Evolutionary conservation across 2,113 vertebrate species (phyloP).

Genomic region (Halichoerus grypus): DNA sequence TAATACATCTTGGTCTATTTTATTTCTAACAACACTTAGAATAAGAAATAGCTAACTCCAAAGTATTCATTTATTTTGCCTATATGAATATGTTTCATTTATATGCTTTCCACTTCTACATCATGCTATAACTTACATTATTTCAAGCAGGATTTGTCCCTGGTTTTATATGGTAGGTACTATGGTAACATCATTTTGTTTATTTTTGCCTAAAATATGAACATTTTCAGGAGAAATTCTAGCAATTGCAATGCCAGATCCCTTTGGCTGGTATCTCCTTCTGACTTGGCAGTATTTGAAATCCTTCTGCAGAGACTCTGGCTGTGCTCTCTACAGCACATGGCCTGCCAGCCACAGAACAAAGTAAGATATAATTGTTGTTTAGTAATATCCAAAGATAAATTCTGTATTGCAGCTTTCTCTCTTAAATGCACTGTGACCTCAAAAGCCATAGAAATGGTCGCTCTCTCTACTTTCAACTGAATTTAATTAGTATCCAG

Average conservation of each 20-base stretch:
- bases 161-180: not conserved
- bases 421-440: not conserved
- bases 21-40: slow-evolving; percentile 27
- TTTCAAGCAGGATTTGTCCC: not conserved
- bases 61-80: slow-evolving; percentile 32
- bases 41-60: not conserved
- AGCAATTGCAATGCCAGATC: not conserved
- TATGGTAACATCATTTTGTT: not conserved
- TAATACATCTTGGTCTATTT: not conserved
- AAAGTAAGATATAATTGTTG: slow-evolving; percentile 51
- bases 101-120: not conserved
- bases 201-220: not conserved
- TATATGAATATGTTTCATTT: not conserved
- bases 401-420: not conserved
- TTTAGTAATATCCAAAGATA: slow-evolving; percentile 55
- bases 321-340: slow-evolving; percentile 10
- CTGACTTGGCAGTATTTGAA: slow-evolving; percentile 52
- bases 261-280: slow-evolving; percentile 52
- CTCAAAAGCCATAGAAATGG: not conserved
- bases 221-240: slow-evolving; percentile 59
- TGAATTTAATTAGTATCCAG: slow-evolving; percentile 24
- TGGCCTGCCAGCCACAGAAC: slow-evolving; percentile 35
- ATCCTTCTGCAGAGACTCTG: slow-evolving; percentile 29
- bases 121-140: not conserved
- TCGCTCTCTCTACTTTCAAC: slow-evolving; percentile 27